Evolutionary conservation across 2,113 vertebrate genomes (phyloP), one percentile per base, ranked within the genome.

Genomic region (Maccullochella peelii): DNA sequence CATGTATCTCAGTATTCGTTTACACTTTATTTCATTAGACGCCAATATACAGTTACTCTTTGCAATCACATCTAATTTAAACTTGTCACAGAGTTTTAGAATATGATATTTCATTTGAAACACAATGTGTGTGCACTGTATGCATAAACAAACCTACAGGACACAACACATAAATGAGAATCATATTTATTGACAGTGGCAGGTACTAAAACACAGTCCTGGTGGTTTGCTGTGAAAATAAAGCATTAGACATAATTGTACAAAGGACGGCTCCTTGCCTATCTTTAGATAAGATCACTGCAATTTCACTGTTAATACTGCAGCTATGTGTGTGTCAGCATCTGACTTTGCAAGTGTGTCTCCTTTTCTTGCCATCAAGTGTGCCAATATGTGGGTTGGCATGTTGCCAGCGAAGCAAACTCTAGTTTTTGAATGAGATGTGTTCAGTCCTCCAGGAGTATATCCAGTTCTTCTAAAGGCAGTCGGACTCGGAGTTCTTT

Each of bases 381-480:
- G 20, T 49, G 59, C 20, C 0, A 2, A 18, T 25, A 54, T 65
- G 62, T 44, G 30, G 65, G 25, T 23, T 83, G 49, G 68, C 61
- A 49, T 80, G 33, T 42, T 70, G 63, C 58, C 54, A 55, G 6
- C 18, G n/a, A 57, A 55, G 40, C 21, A 58, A 80, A 38, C 44
- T 77, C 14, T 49, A 72, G 47, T 40, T 75, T 40, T 73, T 77
- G 1, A 73, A 52, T 66, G 21, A 76, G 11, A 42, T 52, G 27
- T 47, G 20, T 38, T 96, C 93, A 98, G 86, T 97, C 95, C 90
- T 98, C 97, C 1, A 99, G 89, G 0, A 99, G 94, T 0, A 99
- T 95, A 42, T 98, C 97, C 95, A 99, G 92, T 90, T 99, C 96
- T 92, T 99, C 97, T 75, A 97, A 30, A 2, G 98, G 96, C 23